phyloP scores from a whole-genome alignment of 1,140 invertebrate species.

The Melanaphis sacchari region DNA sequence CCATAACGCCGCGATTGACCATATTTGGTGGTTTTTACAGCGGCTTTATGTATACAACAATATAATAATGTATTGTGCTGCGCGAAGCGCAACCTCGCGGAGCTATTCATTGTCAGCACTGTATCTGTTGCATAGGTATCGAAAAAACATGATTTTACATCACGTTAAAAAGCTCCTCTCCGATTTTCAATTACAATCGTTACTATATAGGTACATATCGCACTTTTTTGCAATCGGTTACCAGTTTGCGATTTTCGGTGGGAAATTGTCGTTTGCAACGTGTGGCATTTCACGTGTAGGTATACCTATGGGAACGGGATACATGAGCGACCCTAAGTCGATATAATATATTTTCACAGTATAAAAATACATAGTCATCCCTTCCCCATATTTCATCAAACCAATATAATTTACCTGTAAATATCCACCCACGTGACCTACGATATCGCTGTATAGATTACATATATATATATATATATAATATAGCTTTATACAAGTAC shows the following conservation, averaged over 20 bases:
- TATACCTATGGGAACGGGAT: not conserved
- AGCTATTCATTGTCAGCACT: too few species aligned
- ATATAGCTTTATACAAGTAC: not conserved
- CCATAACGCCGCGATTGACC: constrained; percentile 16
- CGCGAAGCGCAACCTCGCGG: not conserved
- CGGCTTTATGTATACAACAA: not conserved
- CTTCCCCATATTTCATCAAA: not conserved
- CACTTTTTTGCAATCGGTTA: not conserved
- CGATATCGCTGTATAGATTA: not conserved
- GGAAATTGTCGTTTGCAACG: not conserved
- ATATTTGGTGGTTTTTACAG: constrained; percentile 34
- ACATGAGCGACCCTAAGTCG: not conserved
- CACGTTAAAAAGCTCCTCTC: not conserved
- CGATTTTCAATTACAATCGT: not conserved
- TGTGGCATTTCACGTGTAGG: not conserved
- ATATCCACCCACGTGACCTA: not conserved
- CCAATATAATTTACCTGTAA: not conserved
- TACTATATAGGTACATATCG: not conserved
- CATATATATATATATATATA: not conserved
- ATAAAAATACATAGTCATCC: not conserved
- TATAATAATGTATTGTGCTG: not conserved
- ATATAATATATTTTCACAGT: not conserved
- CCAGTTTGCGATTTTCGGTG: not conserved
- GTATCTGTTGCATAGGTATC: not conserved
- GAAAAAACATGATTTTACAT: not conserved